phyloP scores from a whole-genome alignment of 2,113 vertebrate species.

The Silurus asotus region DNA sequence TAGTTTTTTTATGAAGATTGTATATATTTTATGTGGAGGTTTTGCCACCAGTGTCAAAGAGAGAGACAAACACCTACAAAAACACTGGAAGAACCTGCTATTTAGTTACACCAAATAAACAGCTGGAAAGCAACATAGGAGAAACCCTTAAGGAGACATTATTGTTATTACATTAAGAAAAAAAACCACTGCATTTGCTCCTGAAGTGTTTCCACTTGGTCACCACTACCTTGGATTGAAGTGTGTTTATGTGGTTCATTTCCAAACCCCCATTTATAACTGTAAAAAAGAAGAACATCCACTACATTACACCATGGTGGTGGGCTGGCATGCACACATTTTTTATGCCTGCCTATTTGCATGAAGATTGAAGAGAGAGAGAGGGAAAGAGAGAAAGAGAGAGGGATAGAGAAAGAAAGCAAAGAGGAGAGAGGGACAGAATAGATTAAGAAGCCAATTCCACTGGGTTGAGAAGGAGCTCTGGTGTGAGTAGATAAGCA shows the following conservation, averaged over 20 bases:
- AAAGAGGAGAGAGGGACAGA: slow-evolving; percentile 66
- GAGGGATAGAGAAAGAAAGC: slow-evolving; percentile 60
- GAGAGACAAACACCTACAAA: not conserved
- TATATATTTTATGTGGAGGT: not conserved
- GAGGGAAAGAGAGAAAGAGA: slow-evolving; percentile 55
- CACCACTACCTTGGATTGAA: not conserved
- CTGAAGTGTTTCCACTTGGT: not conserved
- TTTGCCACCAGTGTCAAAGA: not conserved
- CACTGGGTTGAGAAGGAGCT: slow-evolving; percentile 73
- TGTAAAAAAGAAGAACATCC: slow-evolving; percentile 40
- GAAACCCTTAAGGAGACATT: not conserved
- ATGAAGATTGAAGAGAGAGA: slow-evolving; percentile 67
- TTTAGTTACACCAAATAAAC: not conserved
- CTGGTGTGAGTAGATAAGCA: slow-evolving; percentile 79
- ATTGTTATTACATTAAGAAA: not conserved
- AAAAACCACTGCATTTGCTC: not conserved
- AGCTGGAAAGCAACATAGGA: not conserved
- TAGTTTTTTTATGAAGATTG: not conserved
- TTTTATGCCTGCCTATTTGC: slow-evolving; percentile 66
- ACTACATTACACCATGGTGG: slow-evolving; percentile 15
- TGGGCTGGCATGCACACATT: slow-evolving; percentile 26
- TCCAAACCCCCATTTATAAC: slow-evolving; percentile 30
- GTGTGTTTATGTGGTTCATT: slow-evolving; percentile 18
- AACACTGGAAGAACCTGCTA: not conserved
- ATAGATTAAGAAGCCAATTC: slow-evolving; percentile 78